Percentiles rank a stretch among this genome's conserved stretches.
phyloP scores from a whole-genome alignment of 2,888 invertebrate genomes.

The Apamea sordens region DNA sequence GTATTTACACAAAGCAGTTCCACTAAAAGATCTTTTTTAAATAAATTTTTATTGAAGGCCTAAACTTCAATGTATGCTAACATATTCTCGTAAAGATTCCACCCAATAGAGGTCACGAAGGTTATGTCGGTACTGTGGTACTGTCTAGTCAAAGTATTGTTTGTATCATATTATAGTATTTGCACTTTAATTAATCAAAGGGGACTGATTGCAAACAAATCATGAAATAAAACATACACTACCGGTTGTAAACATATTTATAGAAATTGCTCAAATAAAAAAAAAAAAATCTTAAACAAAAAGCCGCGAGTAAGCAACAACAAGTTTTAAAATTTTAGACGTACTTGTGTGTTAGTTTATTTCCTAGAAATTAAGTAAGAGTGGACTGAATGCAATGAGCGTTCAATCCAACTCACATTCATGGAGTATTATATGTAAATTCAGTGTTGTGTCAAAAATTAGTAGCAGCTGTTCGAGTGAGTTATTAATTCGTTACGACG shows the following conservation, averaged over 20 bases:
- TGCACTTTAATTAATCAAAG: constrained; percentile 78
- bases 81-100: constrained; percentile 78
- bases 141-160: constrained; percentile 89
- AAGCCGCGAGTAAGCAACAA: constrained; percentile 59
- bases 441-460: constrained; percentile 63
- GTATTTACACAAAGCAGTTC: constrained; percentile 55
- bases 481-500: constrained; percentile 47
- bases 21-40: constrained; percentile 77
- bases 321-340: constrained; percentile 62
- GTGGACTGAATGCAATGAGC: constrained; percentile 35
- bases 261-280: constrained; percentile 61
- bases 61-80: constrained; percentile 76
- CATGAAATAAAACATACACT: constrained; percentile 56
- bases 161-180: constrained; percentile 85
- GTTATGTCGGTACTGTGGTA: constrained; percentile 86
- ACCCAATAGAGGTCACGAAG: constrained; percentile 80
- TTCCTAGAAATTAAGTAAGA: constrained; percentile 53
- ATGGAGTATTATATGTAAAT: constrained; percentile 58
- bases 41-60: constrained; percentile 76
- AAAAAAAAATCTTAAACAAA: constrained; percentile 27
- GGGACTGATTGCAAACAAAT: constrained; percentile 74
- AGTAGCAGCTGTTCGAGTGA: constrained; percentile 65
- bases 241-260: constrained; percentile 51
- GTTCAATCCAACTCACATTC: constrained; percentile 29
- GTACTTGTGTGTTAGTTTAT: constrained; percentile 64